Evolutionary conservation across 2,888 invertebrate species (phyloP).

Genomic region (Cantharis lateralis): DNA sequence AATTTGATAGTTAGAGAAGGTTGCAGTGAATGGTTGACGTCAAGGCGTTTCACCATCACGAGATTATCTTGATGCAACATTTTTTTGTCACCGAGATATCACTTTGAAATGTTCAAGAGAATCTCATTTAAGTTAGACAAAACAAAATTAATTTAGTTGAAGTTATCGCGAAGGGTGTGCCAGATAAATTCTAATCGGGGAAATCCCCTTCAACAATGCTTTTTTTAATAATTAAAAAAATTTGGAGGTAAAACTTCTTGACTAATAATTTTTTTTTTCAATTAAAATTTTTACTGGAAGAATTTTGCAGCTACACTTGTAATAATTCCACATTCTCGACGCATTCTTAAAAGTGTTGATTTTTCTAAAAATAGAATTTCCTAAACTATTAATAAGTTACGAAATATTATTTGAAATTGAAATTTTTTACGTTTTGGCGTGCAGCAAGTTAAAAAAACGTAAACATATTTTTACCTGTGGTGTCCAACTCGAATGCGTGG

Average conservation of each 20-base stretch:
- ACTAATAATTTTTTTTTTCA: no score
- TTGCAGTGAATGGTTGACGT: background rate
- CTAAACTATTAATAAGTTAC: background rate
- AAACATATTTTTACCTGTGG: slow-evolving; percentile 71
- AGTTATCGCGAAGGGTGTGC: no score
- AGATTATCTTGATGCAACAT: background rate
- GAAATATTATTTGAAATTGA: background rate
- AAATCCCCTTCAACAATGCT: no score
- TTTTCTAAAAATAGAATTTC: background rate
- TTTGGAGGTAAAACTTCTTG: no score
- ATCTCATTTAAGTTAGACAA: background rate
- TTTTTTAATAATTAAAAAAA: no score
- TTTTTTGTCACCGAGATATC: background rate
- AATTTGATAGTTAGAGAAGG: background rate
- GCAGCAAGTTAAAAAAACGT: background rate
- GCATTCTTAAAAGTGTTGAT: background rate
- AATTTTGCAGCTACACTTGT: background rate
- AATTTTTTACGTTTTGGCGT: slow-evolving; percentile 4
- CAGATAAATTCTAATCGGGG: no score
- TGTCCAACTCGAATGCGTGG: slow-evolving; percentile 74
- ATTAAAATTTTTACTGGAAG: no score
- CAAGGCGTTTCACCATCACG: background rate
- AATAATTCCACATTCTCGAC: background rate
- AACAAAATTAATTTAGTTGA: no score
- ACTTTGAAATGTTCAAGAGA: background rate